phyloP scores from a whole-genome alignment of 2,797 vertebrate genomes.

The Molossus molossus region DNA sequence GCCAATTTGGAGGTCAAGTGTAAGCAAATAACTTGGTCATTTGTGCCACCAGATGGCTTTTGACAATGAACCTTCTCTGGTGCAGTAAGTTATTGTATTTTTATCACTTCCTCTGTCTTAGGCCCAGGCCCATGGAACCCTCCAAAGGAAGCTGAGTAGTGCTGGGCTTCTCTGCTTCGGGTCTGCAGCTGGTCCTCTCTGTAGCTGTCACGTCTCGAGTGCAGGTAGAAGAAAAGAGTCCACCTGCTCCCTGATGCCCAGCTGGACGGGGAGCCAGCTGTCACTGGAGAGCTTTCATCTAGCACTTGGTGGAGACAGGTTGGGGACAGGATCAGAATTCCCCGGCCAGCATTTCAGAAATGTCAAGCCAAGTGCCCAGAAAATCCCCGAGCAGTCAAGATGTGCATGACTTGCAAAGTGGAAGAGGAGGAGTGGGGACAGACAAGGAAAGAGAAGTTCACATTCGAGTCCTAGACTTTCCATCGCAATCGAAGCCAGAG shows the following conservation, averaged over 20 bases:
- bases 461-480: neutral
- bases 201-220: neutral
- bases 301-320: neutral
- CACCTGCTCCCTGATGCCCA: neutral
- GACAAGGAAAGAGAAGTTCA: neutral
- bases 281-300: neutral
- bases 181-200: neutral
- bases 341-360: neutral
- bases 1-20: neutral
- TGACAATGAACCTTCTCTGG: neutral
- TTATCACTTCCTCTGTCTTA: neutral
- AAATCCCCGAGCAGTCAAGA: neutral
- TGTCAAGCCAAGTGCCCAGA: neutral
- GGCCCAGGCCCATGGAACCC: neutral
- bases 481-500: neutral
- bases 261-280: neutral
- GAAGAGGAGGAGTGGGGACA: neutral
- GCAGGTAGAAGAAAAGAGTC: neutral
- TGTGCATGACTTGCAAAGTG: neutral
- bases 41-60: neutral
- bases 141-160: neutral
- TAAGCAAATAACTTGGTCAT: neutral
- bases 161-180: neutral
- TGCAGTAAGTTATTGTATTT: neutral
- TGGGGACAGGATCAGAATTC: neutral